A percentile compares a stretch with the other conserved stretches of the same genome.
Conservation (phyloP, 2,113 vertebrate species). For the Leucosticte australis region DNA sequence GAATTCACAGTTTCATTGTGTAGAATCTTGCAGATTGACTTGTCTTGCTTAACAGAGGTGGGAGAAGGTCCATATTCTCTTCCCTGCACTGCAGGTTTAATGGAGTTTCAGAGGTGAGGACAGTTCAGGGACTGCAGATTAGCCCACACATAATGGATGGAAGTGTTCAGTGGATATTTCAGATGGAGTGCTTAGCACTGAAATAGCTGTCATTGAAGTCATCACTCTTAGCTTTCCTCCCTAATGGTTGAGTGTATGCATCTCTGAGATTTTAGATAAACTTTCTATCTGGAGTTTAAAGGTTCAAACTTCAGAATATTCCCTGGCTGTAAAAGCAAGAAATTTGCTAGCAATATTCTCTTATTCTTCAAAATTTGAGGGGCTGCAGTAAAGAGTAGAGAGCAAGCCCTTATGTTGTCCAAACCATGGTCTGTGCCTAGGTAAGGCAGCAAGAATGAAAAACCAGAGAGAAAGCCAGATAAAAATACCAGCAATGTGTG, state of each 20-base stretch:
- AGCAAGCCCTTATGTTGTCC: not conserved
- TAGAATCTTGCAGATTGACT: conserved; percentile 30
- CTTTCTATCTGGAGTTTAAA: not conserved
- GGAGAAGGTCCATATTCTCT: not conserved
- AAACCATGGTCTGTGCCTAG: not conserved
- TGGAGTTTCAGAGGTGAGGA: conserved; percentile 20
- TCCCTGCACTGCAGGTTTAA: not conserved
- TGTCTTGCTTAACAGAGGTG: not conserved
- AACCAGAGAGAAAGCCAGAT: not conserved
- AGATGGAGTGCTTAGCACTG: conserved; percentile 16
- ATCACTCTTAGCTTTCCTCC: conserved; percentile 22
- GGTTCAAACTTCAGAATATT: conserved; percentile 10
- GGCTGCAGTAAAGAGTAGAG: not conserved
- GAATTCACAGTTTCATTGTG: conserved; percentile 4
- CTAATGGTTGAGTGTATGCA: not conserved
- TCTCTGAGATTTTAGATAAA: not conserved
- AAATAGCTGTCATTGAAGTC: conserved; percentile 36
- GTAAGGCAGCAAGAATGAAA: not conserved
- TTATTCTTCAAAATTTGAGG: not conserved
- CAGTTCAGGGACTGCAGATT: conserved; percentile 5
- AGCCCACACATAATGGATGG: conserved; percentile 17
- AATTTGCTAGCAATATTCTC: not conserved
- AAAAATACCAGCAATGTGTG: not conserved
- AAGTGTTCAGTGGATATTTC: conserved; percentile 27
- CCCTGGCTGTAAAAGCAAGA: not conserved